phyloP scores from a whole-genome alignment of 2,888 invertebrate genomes.

The Ochropleura leucogaster region DNA sequence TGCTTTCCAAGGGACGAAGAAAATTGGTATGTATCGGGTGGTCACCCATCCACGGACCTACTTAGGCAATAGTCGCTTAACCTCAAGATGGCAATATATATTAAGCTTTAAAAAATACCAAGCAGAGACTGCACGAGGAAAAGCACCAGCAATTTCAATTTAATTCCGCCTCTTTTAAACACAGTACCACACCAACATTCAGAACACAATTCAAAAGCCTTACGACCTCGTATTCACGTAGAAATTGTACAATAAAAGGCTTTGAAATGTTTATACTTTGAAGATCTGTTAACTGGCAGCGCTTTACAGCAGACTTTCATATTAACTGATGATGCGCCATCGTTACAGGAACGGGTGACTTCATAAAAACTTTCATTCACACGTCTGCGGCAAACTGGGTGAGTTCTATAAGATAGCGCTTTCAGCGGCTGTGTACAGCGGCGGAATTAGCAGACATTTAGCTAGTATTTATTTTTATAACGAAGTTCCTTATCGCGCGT shows the following conservation, averaged over 20 bases:
- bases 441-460: not conserved
- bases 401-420: conserved; percentile 29
- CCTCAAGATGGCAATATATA: no score
- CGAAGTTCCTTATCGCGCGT: not conserved
- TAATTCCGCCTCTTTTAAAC: not conserved
- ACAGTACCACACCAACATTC: not conserved
- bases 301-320: conserved; percentile 40
- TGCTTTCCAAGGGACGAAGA: no score
- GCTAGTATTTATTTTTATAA: not conserved
- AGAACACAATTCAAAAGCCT: conserved; percentile 41
- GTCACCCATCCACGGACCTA: no score
- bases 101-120: not conserved
- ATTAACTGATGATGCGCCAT: conserved; percentile 53
- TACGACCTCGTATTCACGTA: conserved; percentile 47
- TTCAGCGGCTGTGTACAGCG: conserved; percentile 33
- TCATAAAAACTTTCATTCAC: conserved; percentile 53
- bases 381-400: conserved; percentile 23
- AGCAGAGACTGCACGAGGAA: not conserved
- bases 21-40: no score
- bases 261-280: conserved; percentile 40
- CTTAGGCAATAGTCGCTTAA: no score
- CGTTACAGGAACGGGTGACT: conserved; percentile 40
- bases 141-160: not conserved
- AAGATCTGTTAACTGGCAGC: conserved; percentile 46
- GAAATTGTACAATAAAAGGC: conserved; percentile 46